Percentiles rank a stretch among this genome's conserved stretches.
Conservation (phyloP, 2,113 vertebrate species). For the Eulacestoma nigropectus region DNA sequence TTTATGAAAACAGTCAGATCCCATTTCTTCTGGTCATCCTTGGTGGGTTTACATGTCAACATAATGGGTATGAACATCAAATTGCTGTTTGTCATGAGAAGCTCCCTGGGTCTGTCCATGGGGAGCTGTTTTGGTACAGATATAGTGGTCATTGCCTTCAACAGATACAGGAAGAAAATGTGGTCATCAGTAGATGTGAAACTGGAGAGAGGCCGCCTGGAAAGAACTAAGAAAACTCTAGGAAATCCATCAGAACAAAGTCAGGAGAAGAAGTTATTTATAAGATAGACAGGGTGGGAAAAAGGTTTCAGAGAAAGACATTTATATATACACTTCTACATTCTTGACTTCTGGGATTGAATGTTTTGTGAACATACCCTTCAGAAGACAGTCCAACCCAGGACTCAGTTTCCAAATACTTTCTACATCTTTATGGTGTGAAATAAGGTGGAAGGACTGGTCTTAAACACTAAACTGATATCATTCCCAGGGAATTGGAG, state of each 20-base stretch:
- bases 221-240: neutral
- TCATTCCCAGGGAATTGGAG: neutral
- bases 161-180: neutral
- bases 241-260: neutral
- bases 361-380: neutral
- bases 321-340: neutral
- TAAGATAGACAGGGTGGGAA: neutral
- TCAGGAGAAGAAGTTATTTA: neutral
- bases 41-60: neutral
- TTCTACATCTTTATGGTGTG: fast-evolving
- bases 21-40: slow-evolving; percentile 18
- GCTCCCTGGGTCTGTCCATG: neutral
- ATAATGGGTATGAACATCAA: neutral
- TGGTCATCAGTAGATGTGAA: neutral
- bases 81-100: neutral
- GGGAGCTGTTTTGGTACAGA: neutral
- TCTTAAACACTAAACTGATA: neutral
- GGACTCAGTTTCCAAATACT: neutral
- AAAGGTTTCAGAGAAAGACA: neutral
- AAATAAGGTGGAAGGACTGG: neutral
- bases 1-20: neutral
- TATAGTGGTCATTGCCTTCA: neutral
- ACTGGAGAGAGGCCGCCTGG: neutral
- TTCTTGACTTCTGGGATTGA: neutral
- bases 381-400: neutral